A percentile compares a stretch with the other conserved stretches of the same genome.
Conservation (phyloP, 2,888 invertebrate species). For the Spodoptera littoralis region DNA sequence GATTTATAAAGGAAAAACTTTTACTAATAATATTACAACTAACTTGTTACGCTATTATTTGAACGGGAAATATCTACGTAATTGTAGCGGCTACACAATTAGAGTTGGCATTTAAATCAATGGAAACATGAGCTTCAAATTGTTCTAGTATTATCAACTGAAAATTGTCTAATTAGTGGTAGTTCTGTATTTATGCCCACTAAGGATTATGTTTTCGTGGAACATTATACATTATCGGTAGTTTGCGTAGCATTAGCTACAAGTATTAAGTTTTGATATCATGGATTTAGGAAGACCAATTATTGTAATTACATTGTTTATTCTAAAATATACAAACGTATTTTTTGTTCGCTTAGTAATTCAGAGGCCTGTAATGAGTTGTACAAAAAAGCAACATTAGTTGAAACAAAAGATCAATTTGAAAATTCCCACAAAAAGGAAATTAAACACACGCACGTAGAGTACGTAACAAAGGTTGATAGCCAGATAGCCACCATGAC, state of each 20-base stretch:
- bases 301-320: too few species aligned
- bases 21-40: slow-evolving; percentile 33
- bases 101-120: slow-evolving; percentile 18
- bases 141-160: slow-evolving; percentile 11
- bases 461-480: slow-evolving; percentile 7
- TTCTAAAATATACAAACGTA: too few species aligned
- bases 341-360: too few species aligned
- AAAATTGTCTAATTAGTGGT: slow-evolving; percentile 27
- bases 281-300: too few species aligned
- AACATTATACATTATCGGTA: too few species aligned
- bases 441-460: slow-evolving; percentile 1
- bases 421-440: too few species aligned
- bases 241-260: too few species aligned
- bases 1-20: slow-evolving; percentile 67
- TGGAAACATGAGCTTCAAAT: slow-evolving; percentile 23
- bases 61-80: slow-evolving; percentile 22
- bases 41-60: slow-evolving; percentile 33
- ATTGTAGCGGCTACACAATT: slow-evolving; percentile 26
- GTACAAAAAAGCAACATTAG: too few species aligned
- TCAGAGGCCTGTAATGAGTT: too few species aligned
- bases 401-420: too few species aligned
- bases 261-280: too few species aligned
- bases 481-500: slow-evolving; percentile 18
- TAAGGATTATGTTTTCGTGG: too few species aligned
- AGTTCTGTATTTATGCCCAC: not conserved